Conservation (phyloP, 2,888 invertebrate genomes). For the Sphaerophoria taeniata region DNA sequence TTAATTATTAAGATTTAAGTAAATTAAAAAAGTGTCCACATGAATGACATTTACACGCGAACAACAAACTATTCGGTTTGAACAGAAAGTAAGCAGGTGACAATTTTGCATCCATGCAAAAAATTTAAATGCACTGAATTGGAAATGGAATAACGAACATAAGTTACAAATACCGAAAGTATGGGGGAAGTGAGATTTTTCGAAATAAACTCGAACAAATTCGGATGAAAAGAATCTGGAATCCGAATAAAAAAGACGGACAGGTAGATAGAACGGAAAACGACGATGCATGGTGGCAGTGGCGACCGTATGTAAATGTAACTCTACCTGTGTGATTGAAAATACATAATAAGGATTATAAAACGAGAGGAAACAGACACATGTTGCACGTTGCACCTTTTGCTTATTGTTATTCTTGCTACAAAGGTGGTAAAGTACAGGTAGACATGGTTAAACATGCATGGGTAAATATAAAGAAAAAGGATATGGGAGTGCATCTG, state of each 20-base stretch:
- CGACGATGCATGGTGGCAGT: slow-evolving; percentile 14
- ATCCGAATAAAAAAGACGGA: slow-evolving; percentile 20
- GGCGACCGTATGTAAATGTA: slow-evolving; percentile 42
- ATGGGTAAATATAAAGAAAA: slow-evolving; percentile 44
- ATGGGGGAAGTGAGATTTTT: slow-evolving; percentile 13
- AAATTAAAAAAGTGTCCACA: background rate
- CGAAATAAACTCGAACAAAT: background rate
- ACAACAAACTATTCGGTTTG: slow-evolving; percentile 45
- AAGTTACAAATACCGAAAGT: slow-evolving; percentile 30
- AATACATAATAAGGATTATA: slow-evolving; percentile 46
- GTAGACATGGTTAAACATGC: slow-evolving; percentile 56
- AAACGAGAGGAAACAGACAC: slow-evolving; percentile 50
- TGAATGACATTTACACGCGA: no score
- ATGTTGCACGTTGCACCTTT: slow-evolving; percentile 55
- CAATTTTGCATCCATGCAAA: slow-evolving; percentile 51
- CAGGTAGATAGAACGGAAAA: background rate
- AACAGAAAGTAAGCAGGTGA: slow-evolving; percentile 52
- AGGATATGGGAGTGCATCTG: slow-evolving; percentile 54
- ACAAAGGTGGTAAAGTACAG: slow-evolving; percentile 22
- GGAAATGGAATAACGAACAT: slow-evolving; percentile 27
- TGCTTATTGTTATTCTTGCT: slow-evolving; percentile 3
- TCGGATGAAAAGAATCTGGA: slow-evolving; percentile 1
- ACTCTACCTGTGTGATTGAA: slow-evolving; percentile 68
- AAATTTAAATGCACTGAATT: slow-evolving; percentile 57
- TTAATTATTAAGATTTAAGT: no score